Percentiles rank a stretch among this genome's conserved stretches.
phyloP scores from a whole-genome alignment of 2,113 vertebrate species.

The Ranitomeya imitator region DNA sequence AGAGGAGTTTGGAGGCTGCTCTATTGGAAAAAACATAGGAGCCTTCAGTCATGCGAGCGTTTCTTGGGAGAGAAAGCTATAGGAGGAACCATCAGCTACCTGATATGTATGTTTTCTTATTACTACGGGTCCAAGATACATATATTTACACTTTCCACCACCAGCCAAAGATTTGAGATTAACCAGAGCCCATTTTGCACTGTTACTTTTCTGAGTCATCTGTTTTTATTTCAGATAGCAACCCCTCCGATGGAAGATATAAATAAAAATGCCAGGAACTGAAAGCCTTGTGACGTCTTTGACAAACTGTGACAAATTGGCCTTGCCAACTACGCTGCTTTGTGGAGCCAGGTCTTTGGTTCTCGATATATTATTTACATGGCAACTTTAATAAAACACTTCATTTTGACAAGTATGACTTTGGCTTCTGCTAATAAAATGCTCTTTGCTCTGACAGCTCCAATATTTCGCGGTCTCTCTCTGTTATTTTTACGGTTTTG shows the following conservation, averaged over 20 bases:
- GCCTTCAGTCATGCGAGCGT: too few relatives aligned
- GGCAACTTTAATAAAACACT: slow-evolving; percentile 53
- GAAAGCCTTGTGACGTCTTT: slow-evolving; percentile 6
- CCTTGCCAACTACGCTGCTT: slow-evolving; percentile 6
- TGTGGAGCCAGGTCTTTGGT: background rate
- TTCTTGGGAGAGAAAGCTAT: too few relatives aligned
- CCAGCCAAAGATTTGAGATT: background rate
- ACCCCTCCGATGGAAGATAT: background rate
- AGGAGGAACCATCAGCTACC: too few relatives aligned
- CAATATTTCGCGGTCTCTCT: slow-evolving; percentile 33
- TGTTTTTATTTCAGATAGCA: slow-evolving; percentile 14
- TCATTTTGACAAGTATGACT: slow-evolving; percentile 48
- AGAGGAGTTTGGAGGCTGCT: too few relatives aligned
- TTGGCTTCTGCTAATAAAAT: slow-evolving; percentile 44
- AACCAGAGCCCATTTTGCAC: background rate
- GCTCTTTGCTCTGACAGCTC: slow-evolving; percentile 45
- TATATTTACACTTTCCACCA: background rate
- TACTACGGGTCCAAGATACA: background rate
- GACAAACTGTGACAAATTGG: slow-evolving; percentile 49
- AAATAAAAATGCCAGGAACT: slow-evolving; percentile 5
- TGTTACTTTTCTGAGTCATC: background rate
- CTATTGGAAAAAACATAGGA: too few relatives aligned
- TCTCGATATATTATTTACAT: slow-evolving; percentile 45
- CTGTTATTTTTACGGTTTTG: background rate
- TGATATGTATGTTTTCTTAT: too few relatives aligned